Percentiles rank a stretch among this genome's conserved stretches.
Evolutionary conservation across 2,888 invertebrate species (phyloP).

Genomic region (Temnothorax rugatulus): DNA sequence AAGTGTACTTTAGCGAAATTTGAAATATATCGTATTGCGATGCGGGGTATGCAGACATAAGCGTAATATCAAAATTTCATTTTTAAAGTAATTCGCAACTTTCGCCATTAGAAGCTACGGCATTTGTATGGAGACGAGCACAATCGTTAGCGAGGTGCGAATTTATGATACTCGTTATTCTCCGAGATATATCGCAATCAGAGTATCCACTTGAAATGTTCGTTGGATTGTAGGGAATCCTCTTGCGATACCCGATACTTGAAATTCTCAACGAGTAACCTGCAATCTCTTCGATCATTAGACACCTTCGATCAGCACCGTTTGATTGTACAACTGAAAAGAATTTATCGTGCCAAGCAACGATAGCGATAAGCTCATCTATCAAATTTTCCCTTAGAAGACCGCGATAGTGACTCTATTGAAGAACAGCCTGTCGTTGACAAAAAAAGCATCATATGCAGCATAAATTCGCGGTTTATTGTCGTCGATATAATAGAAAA

Average conservation of each 20-base stretch:
- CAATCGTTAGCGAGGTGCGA: slow-evolving; percentile 34
- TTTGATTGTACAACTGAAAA: slow-evolving; percentile 43
- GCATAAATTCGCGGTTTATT: slow-evolving; percentile 29
- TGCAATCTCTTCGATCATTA: slow-evolving; percentile 53
- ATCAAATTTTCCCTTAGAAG: slow-evolving; percentile 25
- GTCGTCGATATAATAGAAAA: background rate
- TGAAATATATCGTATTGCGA: background rate
- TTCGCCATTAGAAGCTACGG: background rate
- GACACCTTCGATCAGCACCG: slow-evolving; percentile 32
- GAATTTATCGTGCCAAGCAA: slow-evolving; percentile 13
- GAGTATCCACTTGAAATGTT: slow-evolving; percentile 47
- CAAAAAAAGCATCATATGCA: slow-evolving; percentile 3
- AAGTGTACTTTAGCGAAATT: slow-evolving; percentile 31
- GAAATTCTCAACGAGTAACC: slow-evolving; percentile 55
- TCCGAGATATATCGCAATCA: slow-evolving; percentile 40
- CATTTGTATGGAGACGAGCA: slow-evolving; percentile 15
- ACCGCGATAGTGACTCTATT: slow-evolving; percentile 21
- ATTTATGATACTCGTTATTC: slow-evolving; percentile 53
- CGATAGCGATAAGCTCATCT: slow-evolving; percentile 33
- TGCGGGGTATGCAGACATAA: background rate
- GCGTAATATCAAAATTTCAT: background rate
- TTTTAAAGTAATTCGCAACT: background rate
- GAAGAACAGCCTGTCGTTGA: slow-evolving; percentile 9
- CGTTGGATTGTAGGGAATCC: slow-evolving; percentile 21
- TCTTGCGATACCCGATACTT: slow-evolving; percentile 36